Conservation (phyloP, 2,888 invertebrate species). For the Acleris emargana region DNA sequence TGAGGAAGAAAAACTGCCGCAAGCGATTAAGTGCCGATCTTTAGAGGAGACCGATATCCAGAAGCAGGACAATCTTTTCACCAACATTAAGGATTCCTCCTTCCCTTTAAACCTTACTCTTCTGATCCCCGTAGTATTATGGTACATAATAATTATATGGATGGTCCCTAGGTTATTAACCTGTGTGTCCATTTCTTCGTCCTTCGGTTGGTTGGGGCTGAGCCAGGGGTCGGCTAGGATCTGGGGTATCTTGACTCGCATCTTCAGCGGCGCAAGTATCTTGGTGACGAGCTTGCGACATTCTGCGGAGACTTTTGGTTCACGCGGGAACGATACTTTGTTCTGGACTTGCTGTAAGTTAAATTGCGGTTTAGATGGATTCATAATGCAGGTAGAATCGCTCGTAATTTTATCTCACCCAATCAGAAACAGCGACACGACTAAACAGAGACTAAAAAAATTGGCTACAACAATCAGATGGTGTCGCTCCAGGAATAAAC, state of each 20-base stretch:
- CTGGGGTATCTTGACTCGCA: conserved; percentile 85
- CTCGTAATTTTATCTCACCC: too few species aligned
- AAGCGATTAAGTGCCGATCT: too few species aligned
- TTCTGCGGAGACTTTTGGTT: conserved; percentile 85
- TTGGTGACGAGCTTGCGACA: conserved; percentile 88
- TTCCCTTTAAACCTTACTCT: background rate
- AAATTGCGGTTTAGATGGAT: too few species aligned
- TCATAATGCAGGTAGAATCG: too few species aligned
- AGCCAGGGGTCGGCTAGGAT: conserved; percentile 89
- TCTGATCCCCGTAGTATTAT: background rate
- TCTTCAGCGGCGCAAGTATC: conserved; percentile 87
- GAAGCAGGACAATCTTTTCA: too few species aligned
- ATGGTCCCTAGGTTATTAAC: conserved; percentile 33
- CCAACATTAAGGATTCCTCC: too few species aligned
- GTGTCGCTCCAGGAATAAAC: too few species aligned
- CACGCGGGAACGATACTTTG: conserved; percentile 86
- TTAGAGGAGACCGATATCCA: too few species aligned
- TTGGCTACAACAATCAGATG: too few species aligned
- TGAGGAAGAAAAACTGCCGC: too few species aligned
- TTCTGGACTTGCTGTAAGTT: conserved; percentile 87
- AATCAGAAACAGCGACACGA: too few species aligned
- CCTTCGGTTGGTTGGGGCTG: conserved; percentile 66
- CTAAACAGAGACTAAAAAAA: too few species aligned
- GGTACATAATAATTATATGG: background rate
- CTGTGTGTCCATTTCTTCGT: conserved; percentile 61